These are phyloP conservation scores for Euzetes globulus DNA, from an alignment of 2,888 invertebrate genomes.

Conservation along the genomic window DNA sequence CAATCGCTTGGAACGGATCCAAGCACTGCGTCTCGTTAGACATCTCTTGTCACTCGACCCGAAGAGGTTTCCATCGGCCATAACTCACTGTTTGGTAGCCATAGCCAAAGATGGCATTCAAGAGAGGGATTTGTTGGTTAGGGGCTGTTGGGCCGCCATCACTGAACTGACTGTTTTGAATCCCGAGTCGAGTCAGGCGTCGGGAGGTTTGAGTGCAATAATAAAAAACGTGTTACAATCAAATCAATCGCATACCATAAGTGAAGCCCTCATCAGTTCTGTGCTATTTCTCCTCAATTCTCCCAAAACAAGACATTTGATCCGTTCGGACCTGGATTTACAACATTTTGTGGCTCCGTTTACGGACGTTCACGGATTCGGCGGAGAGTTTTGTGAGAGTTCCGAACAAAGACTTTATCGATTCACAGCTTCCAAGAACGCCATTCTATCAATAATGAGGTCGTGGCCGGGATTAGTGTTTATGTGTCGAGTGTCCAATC, in stretches of 20 bases:
- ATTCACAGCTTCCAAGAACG: constrained; percentile 71
- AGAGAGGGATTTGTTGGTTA: constrained; percentile 71
- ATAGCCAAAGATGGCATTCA: constrained; percentile 67
- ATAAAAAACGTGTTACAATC: constrained; percentile 62
- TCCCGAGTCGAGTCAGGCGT: constrained; percentile 65
- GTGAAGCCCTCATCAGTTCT: constrained; percentile 77
- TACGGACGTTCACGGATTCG: constrained; percentile 70
- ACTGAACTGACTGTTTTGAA: constrained; percentile 82
- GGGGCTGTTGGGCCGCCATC: constrained; percentile 75
- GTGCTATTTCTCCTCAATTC: constrained; percentile 74
- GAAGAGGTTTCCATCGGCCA: constrained; percentile 61
- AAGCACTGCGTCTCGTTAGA: constrained; percentile 76
- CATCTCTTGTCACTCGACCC: constrained; percentile 60
- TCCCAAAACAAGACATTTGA: constrained; percentile 67
- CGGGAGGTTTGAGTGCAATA: constrained; percentile 61
- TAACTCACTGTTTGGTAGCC: constrained; percentile 72
- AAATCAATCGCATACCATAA: constrained; percentile 31
- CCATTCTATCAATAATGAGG: constrained; percentile 66
- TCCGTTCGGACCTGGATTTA: constrained; percentile 63
- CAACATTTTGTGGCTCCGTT: constrained; percentile 84
- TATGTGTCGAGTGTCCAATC: constrained; percentile 44
- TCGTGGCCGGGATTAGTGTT: constrained; percentile 65
- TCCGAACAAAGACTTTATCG: constrained; percentile 64
- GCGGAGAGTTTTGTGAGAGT: constrained; percentile 37
- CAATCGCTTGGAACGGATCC: constrained; percentile 72